phyloP scores from a whole-genome alignment of 92 coral and sea anemone species.

The Virgularia gustaviana region DNA sequence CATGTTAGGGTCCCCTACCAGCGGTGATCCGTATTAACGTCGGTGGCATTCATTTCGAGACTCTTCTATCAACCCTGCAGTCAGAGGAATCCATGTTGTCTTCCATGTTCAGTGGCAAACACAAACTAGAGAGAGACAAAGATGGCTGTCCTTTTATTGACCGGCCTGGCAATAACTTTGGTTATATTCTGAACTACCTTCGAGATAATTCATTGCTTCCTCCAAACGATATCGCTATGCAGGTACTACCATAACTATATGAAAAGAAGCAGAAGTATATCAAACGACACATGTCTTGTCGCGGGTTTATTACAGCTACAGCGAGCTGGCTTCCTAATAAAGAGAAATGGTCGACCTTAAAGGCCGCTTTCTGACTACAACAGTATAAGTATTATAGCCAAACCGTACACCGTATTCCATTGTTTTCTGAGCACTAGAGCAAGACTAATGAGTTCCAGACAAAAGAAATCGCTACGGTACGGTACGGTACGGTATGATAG shows the following conservation, averaged over 20 bases:
- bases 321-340: background rate
- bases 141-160: slow-evolving; percentile 84
- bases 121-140: slow-evolving; percentile 60
- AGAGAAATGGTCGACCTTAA: background rate
- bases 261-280: background rate
- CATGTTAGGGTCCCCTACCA: slow-evolving; percentile 57
- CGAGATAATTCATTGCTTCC: slow-evolving; percentile 82
- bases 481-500: no score
- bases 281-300: no score
- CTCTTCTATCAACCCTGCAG: slow-evolving; percentile 73
- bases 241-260: slow-evolving; percentile 45
- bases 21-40: slow-evolving; percentile 73
- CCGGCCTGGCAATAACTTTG: slow-evolving; percentile 81
- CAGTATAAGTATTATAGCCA: no score
- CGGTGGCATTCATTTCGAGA: slow-evolving; percentile 90
- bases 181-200: slow-evolving; percentile 71
- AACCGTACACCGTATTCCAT: no score
- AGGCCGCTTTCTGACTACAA: no score
- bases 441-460: no score
- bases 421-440: no score
- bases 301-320: background rate
- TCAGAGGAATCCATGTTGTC: slow-evolving; percentile 80
- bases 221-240: slow-evolving; percentile 59
- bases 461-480: no score
- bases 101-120: slow-evolving; percentile 86